Evolutionary conservation across 2,888 invertebrate genomes (phyloP), one percentile per base, ranked within the genome.

Genomic region (Cryptus viduatorius): DNA sequence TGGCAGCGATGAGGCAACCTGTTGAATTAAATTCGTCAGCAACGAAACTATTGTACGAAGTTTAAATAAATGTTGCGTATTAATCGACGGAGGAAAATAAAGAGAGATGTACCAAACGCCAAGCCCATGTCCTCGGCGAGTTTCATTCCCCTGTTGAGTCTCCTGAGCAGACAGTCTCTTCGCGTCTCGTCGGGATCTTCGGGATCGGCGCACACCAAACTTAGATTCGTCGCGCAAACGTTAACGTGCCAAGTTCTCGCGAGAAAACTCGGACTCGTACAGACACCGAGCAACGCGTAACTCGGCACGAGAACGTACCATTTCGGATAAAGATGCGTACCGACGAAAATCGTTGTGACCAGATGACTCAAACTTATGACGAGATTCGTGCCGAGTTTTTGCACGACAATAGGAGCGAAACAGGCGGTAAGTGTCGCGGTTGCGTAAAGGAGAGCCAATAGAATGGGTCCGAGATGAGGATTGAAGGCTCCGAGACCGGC

Each of bases 351-450:
- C n/a, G 90, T 90, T 46, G 92, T 92, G 44, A 90, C 87, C 12
- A 92, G 75, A 79, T 93, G 92, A 10, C 88, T 90, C 72, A 91
- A 37, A 78, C 89, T 89, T 79, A 96, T 93, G 42, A 94, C 91
- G 44, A 94, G 88, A 56, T 95, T 94, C 7, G 95, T 94, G 7
- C 95, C 95, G 10, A 95, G 90, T 86, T 94, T 94, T 19, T 95
- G 94, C 0, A 95, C 94, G 46, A 96, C 88, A 7, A 94, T 94
- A 0, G 95, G 95, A 3, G 95, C 94, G 78, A 93, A 92, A 53
- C 93, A 93, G 37, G 91, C 90, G 44, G 90, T 91, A 19, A 91
- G 83, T 3, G 92, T 90, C 1, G 92, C 93, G 14, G 87, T 88
- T 12, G 90, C 87, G 79, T 90, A 93, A 31, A 92, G 88, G 82